Base-by-base conservation (phyloP, 2,888 invertebrate species). In the Sclerodermus sp. region DNA sequence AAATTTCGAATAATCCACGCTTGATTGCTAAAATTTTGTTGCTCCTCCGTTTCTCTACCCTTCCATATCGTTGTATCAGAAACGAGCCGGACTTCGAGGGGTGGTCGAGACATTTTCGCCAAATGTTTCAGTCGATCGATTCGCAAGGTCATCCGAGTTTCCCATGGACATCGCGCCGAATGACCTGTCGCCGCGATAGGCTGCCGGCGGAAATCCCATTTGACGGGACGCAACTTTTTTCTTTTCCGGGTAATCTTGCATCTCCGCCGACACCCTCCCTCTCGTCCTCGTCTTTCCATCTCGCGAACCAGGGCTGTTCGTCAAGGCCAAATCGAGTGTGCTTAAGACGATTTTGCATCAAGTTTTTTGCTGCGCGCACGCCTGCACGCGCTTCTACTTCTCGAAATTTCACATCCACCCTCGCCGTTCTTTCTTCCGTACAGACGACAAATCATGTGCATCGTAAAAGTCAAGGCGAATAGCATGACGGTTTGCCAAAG, bases 241-340 rank as follows among this genome's bases (percentile, higher is more conserved):
- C 54, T 55, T 54, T 18, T 30, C 57, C n/a, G n/a, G 49, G 58
- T 58, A 66, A 66, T 67, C 64, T 66, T 61, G 58, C 60, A 64
- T 62, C 58, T 63, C 51, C 57, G 38, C 18, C 23, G 18, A 17
- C 31, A 46, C 44, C 45, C 43, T 30, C 6, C 30, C 30, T 30
- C 51, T 43, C 50, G 42, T 42, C 44, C 47, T 53, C 46, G 43
- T 49, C 34, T 34, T 50, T 44, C 50, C 46, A 36, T 42, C 47
- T 55, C 45, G 45, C 47, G 53, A 57, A 57, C 60, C 47, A 51
- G 42, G 49, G 44, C 55, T 51, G 55, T 60, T 52, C 62, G 60
- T 66, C 60, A 60, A 56, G 55, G 59, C 57, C 64, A 67, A 71
- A 71, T 72, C 61, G 70, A 62, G 64, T 57, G 57, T 61, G 51